These are phyloP conservation scores for Scrobipalpa costella DNA, from an alignment of 2,888 invertebrate species.

Conservation along the genomic window DNA sequence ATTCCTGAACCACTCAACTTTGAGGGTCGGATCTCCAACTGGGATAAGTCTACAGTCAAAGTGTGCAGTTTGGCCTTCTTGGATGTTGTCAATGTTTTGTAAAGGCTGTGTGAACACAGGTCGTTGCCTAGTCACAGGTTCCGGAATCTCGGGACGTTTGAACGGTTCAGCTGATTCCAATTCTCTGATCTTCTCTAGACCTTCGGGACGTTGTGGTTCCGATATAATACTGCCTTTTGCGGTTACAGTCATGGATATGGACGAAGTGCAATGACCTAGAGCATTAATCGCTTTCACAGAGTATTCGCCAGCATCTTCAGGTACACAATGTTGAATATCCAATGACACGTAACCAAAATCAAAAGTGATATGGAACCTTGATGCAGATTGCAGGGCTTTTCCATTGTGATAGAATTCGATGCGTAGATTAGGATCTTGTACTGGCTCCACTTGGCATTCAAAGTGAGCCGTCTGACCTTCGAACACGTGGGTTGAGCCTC, in stretches of 20 bases:
- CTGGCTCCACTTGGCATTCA: slow-evolving; percentile 95
- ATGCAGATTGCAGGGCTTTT: slow-evolving; percentile 93
- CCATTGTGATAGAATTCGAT: slow-evolving; percentile 97
- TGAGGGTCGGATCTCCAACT: slow-evolving; percentile 95
- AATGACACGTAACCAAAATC: slow-evolving; percentile 99
- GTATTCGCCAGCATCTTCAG: slow-evolving; percentile 98
- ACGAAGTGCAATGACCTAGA: slow-evolving; percentile 92
- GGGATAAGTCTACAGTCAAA: slow-evolving; percentile 97
- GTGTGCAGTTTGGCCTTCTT: slow-evolving; percentile 95
- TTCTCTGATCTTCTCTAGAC: slow-evolving; percentile 93
- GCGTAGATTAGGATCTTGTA: slow-evolving; percentile 93
- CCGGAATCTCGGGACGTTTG: slow-evolving; percentile 89
- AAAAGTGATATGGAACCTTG: slow-evolving; percentile 96
- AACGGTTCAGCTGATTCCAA: slow-evolving; percentile 91
- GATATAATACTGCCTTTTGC: slow-evolving; percentile 91
- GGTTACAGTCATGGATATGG: slow-evolving; percentile 90
- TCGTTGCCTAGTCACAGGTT: slow-evolving; percentile 92
- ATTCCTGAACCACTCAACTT: slow-evolving; percentile 97
- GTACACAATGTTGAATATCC: slow-evolving; percentile 95
- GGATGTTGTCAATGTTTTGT: slow-evolving; percentile 93
- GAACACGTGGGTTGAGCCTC: slow-evolving; percentile 92
- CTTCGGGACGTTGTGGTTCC: slow-evolving; percentile 97
- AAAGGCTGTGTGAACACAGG: slow-evolving; percentile 97
- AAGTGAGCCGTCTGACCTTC: slow-evolving; percentile 98
- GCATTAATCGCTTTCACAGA: slow-evolving; percentile 95